These are phyloP conservation scores for Dusona sp. DNA, from an alignment of 2,888 invertebrate species.

Conservation along the genomic window DNA sequence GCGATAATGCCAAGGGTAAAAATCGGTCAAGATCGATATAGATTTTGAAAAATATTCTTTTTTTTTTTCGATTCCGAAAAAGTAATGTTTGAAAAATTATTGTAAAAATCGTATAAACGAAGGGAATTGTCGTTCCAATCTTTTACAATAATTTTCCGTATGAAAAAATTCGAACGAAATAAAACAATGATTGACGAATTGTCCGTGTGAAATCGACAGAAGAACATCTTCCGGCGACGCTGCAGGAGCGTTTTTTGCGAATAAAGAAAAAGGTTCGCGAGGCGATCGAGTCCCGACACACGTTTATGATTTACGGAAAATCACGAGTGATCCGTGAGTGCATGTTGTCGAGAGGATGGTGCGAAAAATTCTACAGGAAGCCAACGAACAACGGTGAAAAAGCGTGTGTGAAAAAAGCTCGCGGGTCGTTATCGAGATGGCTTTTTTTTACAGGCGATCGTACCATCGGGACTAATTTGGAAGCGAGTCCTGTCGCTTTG, in stretches of 20 bases:
- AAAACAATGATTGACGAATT: background rate
- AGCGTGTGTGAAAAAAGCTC: slow-evolving; percentile 1
- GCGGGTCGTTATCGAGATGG: background rate
- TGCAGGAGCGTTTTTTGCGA: slow-evolving; percentile 78
- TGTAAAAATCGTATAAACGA: too few species aligned
- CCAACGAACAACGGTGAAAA: slow-evolving; percentile 17
- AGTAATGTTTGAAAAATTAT: too few species aligned
- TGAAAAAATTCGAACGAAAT: background rate
- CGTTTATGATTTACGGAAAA: slow-evolving; percentile 83
- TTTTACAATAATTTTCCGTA: too few species aligned
- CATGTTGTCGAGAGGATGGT: slow-evolving; percentile 81
- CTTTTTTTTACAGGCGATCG: slow-evolving; percentile 12
- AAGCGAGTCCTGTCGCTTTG: slow-evolving; percentile 79
- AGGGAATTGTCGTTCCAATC: too few species aligned
- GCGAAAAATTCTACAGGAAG: slow-evolving; percentile 81
- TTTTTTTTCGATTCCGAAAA: too few species aligned
- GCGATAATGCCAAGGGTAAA: background rate
- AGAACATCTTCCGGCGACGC: slow-evolving; percentile 72
- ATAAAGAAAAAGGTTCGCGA: slow-evolving; percentile 80
- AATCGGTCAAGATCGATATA: background rate
- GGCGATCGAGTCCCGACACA: slow-evolving; percentile 78
- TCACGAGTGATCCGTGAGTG: slow-evolving; percentile 81
- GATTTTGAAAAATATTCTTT: too few species aligned
- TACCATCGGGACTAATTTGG: slow-evolving; percentile 68
- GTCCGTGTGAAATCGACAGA: background rate